These are phyloP conservation scores for Archegozetes longisetosus DNA, from an alignment of 1,140 invertebrate species.

Conservation along the genomic window DNA sequence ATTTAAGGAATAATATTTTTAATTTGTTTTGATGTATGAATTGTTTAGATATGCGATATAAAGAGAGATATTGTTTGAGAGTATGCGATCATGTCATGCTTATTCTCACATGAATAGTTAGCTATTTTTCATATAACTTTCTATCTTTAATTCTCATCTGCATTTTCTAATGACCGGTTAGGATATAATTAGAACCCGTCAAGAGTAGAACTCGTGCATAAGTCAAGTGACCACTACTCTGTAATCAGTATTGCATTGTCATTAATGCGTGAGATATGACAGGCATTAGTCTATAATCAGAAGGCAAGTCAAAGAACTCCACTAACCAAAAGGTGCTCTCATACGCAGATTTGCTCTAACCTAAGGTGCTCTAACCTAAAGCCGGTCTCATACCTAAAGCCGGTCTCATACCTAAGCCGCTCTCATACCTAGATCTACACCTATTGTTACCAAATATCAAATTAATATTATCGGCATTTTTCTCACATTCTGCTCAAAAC, in stretches of 20 bases:
- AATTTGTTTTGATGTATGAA: too few relatives aligned
- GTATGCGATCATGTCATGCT: too few relatives aligned
- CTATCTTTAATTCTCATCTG: background rate
- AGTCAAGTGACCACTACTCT: background rate
- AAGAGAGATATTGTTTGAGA: too few relatives aligned
- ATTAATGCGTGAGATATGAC: background rate
- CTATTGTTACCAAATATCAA: too few relatives aligned
- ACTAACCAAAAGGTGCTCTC: background rate
- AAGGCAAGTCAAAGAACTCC: background rate
- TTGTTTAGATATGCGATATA: too few relatives aligned
- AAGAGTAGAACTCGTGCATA: background rate
- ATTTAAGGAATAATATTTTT: too few relatives aligned
- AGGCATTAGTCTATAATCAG: background rate
- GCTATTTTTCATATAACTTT: background rate
- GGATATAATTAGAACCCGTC: background rate
- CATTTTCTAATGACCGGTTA: background rate
- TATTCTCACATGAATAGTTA: background rate
- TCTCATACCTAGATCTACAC: too few relatives aligned
- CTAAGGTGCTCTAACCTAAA: too few relatives aligned
- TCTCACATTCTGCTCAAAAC: background rate
- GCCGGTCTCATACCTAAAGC: too few relatives aligned
- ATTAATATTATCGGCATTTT: background rate
- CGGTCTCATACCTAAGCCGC: too few relatives aligned
- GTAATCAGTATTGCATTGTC: background rate
- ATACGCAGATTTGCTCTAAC: too few relatives aligned